Evolutionary conservation across 92 coral and sea anemone genomes (phyloP).

Genomic region (Phymanthus crucifer): DNA sequence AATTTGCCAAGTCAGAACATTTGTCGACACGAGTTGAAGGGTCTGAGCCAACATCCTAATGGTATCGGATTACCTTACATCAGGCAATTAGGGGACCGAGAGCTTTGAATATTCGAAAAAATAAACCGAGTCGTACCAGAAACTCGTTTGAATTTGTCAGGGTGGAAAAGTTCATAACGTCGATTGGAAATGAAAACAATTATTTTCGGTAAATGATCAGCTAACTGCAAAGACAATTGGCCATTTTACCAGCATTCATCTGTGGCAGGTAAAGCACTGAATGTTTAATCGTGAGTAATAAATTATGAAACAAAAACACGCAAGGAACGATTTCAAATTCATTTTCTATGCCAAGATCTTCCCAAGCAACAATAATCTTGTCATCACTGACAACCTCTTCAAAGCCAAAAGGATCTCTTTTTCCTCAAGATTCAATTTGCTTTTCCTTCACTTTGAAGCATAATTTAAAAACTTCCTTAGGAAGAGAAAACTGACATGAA

Average conservation of each 20-base stretch:
- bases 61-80: constrained; percentile 35
- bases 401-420: constrained; percentile 7
- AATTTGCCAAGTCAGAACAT: constrained; percentile 32
- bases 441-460: neutral
- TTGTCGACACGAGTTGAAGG: constrained; percentile 30
- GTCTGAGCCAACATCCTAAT: constrained; percentile 8
- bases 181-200: constrained; percentile 7
- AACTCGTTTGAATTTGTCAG: neutral
- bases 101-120: constrained; percentile 4
- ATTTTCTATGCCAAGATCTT: constrained; percentile 5
- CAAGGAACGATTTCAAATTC: neutral
- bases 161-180: neutral
- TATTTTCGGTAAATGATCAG: constrained; percentile 19
- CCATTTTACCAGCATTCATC: constrained; percentile 17
- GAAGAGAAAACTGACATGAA: neutral
- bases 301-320: constrained; percentile 1
- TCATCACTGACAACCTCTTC: constrained; percentile 14
- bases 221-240: constrained; percentile 13
- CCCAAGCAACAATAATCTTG: neutral
- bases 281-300: constrained; percentile 16
- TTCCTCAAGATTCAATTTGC: constrained; percentile 8
- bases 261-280: constrained; percentile 10
- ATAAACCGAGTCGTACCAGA: neutral
- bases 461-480: constrained; percentile 4
- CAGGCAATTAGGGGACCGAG: constrained; percentile 17